Evolutionary conservation across 30 jellyfish, hydroid and myxozoan species (phyloP), one percentile per base, ranked within the genome.

Genomic region (Sanderia malayensis): DNA sequence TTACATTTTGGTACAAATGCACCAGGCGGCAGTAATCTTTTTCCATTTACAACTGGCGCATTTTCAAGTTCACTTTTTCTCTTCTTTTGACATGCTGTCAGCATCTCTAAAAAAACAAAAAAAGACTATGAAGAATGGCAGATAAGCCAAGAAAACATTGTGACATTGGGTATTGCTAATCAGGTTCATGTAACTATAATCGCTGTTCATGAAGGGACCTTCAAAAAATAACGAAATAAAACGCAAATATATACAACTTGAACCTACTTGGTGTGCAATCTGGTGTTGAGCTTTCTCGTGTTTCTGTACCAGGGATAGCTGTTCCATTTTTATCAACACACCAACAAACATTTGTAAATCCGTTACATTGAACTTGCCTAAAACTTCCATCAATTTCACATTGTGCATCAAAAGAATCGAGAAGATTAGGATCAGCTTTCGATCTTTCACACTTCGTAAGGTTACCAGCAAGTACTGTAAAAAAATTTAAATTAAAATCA

Each of bases 271-370:
- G 73, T 25, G 73, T 7, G 25, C 73, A 60, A 31, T 60, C 49
- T 60, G 73, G 73, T 25, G 7, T 9, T n/a, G n/a, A n/a, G 18
- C 73, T 8, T 25, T 49, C 64, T n/a, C 64, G 22, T 49, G 64
- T 49, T 20, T 31, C 52, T 9, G 65, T 66, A 2, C 79, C 79
- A 7, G 8, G 25, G 18, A 49, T 19, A 7, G 27, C 18, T 19
- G 27, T 19, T 21, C 97, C 97, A 24, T 41, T 32, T 66, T 66
- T 31, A 46, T 82, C 78, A 11, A 81, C 95, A 82, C 97, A 89
- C 95, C 95, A 82, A 71, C 97, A 89, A 71, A 26, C 80, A 10
- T 87, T 94, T n/a, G 78, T 66, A 4, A 90, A 83, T 8, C 87
- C 77, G 53, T 82, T 81, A 29, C 97, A 89, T 46, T 89, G 97